These are phyloP conservation scores for Nephrocerus scutellatus DNA, from an alignment of 2,888 invertebrate species.

Conservation along the genomic window DNA sequence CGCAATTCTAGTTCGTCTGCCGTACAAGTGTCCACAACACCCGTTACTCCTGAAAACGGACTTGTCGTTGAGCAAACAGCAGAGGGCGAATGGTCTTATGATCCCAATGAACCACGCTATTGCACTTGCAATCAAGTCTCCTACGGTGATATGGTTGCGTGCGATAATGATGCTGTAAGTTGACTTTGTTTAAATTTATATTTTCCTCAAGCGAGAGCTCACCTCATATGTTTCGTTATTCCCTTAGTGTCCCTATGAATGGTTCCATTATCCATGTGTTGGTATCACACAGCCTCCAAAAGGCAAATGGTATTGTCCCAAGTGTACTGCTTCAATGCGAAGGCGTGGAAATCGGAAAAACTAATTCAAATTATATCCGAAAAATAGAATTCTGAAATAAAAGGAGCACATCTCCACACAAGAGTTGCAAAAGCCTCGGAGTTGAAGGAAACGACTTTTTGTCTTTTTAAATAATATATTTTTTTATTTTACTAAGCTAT, in stretches of 20 bases:
- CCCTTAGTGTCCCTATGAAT: slow-evolving; percentile 92
- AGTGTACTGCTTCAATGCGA: slow-evolving; percentile 83
- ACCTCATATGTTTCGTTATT: slow-evolving; percentile 19
- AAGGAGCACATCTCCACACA: not conserved
- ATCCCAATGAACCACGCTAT: slow-evolving; percentile 93
- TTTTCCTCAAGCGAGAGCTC: slow-evolving; percentile 19
- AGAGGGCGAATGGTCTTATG: slow-evolving; percentile 84
- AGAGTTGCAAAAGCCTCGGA: slow-evolving; percentile 2
- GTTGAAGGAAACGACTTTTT: no score
- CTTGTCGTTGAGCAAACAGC: slow-evolving; percentile 45
- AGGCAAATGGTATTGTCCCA: slow-evolving; percentile 98
- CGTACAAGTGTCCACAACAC: slow-evolving; percentile 24
- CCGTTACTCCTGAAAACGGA: slow-evolving; percentile 37
- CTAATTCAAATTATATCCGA: slow-evolving; percentile 37
- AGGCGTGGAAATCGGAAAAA: slow-evolving; percentile 76
- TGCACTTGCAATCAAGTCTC: slow-evolving; percentile 96
- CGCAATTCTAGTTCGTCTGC: slow-evolving; percentile 13
- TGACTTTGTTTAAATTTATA: slow-evolving; percentile 2
- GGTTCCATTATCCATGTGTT: slow-evolving; percentile 99
- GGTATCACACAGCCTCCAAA: slow-evolving; percentile 93
- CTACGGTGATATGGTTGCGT: slow-evolving; percentile 98
- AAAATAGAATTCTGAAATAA: not conserved
- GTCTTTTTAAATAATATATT: no score
- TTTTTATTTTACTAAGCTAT: no score
- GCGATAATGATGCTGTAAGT: slow-evolving; percentile 93